Evolutionary conservation across 1,140 invertebrate genomes (phyloP).

Genomic region (Magallana ariakensis): DNA sequence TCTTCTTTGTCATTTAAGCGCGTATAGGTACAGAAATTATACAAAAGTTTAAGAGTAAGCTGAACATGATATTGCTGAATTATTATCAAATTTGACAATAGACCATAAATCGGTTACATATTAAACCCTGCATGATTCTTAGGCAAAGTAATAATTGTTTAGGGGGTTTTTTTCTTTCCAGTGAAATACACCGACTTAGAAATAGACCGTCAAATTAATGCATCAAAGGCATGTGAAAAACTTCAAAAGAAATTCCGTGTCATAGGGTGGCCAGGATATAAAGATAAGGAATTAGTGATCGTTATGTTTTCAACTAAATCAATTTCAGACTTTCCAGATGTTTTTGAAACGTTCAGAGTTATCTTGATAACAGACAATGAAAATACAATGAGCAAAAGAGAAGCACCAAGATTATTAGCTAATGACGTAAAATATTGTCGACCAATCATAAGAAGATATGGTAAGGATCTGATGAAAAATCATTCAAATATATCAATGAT

Average conservation of each 20-base stretch:
- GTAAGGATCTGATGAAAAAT: not conserved
- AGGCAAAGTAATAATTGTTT: no score
- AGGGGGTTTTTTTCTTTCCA: no score
- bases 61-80: no score
- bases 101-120: no score
- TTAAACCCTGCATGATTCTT: no score
- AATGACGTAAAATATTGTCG: not conserved
- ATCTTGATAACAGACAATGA: not conserved
- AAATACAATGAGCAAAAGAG: not conserved
- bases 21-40: no score
- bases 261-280: not conserved
- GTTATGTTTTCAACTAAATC: not conserved
- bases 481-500: constrained; percentile 12
- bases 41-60: no score
- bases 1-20: no score
- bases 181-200: not conserved
- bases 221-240: not conserved
- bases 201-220: not conserved
- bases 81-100: no score
- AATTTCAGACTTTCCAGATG: not conserved
- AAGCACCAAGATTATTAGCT: not conserved
- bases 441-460: not conserved
- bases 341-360: not conserved
- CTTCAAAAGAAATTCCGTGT: not conserved
- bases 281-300: not conserved